Conservation (phyloP, 2,113 vertebrate species). For the Rhynchopsitta pachyrhyncha region DNA sequence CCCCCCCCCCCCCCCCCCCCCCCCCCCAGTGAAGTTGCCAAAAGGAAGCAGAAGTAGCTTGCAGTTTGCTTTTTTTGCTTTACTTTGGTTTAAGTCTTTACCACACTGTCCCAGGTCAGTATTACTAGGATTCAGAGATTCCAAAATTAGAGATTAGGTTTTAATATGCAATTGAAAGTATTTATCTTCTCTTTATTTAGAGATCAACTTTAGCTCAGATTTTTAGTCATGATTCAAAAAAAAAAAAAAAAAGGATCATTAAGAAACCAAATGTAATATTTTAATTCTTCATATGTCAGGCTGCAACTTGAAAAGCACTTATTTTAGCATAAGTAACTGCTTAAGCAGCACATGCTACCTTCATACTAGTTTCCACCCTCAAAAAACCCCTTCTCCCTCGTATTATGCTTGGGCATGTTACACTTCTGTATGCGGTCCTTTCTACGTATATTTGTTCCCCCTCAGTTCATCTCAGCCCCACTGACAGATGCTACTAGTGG, state of each 20-base stretch:
- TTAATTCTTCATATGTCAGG: background rate
- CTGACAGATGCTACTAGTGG: background rate
- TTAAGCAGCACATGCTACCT: background rate
- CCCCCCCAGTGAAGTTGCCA: background rate
- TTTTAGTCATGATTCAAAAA: background rate
- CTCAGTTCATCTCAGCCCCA: background rate
- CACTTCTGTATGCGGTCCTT: accelerated
- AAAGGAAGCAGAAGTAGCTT: background rate
- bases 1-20: accelerated
- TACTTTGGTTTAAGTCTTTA: background rate
- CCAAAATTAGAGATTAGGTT: background rate
- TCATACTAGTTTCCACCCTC: background rate
- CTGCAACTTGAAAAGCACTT: background rate
- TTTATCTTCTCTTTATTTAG: background rate
- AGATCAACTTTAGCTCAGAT: background rate
- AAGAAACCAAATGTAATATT: background rate
- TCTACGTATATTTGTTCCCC: background rate
- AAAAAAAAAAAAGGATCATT: background rate
- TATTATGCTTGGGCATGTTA: background rate
- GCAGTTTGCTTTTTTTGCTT: background rate
- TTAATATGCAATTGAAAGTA: background rate
- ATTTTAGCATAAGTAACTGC: background rate
- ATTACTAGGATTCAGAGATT: background rate
- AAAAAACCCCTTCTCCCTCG: background rate
- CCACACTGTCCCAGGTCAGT: background rate